phyloP scores from a whole-genome alignment of 2,888 invertebrate species.

The Julus scanicus region DNA sequence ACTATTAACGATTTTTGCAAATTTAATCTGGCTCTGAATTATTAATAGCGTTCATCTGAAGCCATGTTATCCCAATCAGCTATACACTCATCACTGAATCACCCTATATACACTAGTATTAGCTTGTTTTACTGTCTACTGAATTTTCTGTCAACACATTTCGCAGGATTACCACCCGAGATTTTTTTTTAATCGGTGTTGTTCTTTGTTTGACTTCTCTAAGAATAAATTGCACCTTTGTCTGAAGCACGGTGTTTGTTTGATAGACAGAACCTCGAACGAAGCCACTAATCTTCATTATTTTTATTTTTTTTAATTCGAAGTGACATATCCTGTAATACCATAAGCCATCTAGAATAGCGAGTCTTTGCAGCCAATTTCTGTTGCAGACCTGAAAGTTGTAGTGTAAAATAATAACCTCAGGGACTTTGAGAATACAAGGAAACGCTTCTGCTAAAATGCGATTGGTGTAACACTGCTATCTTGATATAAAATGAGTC shows the following conservation, averaged over 20 bases:
- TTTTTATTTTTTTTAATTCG: constrained; percentile 37
- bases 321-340: constrained; percentile 11
- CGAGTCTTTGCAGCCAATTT: constrained; percentile 29
- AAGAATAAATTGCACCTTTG: constrained; percentile 2
- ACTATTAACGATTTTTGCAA: too few relatives aligned
- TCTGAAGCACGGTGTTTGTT: background rate
- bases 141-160: constrained; percentile 23
- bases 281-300: constrained; percentile 36
- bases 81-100: background rate
- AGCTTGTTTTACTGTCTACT: background rate
- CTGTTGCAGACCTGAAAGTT: background rate
- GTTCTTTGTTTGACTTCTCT: background rate
- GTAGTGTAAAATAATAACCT: constrained; percentile 25
- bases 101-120: background rate
- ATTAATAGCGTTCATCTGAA: too few relatives aligned
- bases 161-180: background rate
- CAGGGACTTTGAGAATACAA: constrained; percentile 13
- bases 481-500: constrained; percentile 23
- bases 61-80: too few relatives aligned
- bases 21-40: too few relatives aligned
- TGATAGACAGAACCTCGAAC: background rate
- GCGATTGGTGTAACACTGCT: constrained; percentile 17
- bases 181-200: constrained; percentile 6
- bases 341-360: background rate
- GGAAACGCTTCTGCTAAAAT: constrained; percentile 39